phyloP scores from a whole-genome alignment of 2,888 invertebrate species.

The Mylabris sibirica region DNA sequence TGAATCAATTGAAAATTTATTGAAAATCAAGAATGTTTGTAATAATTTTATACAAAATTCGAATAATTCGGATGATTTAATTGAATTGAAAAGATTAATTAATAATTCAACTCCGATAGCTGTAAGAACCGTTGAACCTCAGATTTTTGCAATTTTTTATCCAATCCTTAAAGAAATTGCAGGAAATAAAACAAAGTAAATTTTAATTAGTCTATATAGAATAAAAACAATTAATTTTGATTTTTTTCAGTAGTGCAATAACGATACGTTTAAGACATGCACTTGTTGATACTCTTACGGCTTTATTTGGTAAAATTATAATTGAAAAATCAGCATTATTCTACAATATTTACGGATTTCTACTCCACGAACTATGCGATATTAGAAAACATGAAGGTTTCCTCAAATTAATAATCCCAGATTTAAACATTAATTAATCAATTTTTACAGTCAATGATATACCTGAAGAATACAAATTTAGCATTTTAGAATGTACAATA shows the following conservation, averaged over 20 bases:
- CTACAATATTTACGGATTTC: constrained; percentile 65
- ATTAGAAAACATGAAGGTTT: constrained; percentile 63
- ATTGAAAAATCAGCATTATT: constrained; percentile 65
- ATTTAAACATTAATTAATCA: constrained; percentile 14
- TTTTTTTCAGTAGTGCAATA: constrained; percentile 44
- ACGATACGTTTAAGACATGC: constrained; percentile 59
- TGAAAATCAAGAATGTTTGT: constrained; percentile 19
- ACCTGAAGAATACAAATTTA: constrained; percentile 71
- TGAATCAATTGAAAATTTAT: constrained; percentile 16
- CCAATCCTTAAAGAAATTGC: constrained; percentile 45
- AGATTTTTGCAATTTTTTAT: constrained; percentile 45
- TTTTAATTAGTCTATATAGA: constrained; percentile 6
- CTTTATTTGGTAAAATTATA: constrained; percentile 62
- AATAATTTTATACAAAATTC: constrained; percentile 41
- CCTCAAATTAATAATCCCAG: constrained; percentile 33
- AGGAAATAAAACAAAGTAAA: constrained; percentile 41
- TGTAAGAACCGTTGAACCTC: constrained; percentile 40
- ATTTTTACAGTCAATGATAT: constrained; percentile 63
- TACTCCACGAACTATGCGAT: constrained; percentile 67
- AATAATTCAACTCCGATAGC: constrained; percentile 35
- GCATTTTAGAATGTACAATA: constrained; percentile 65
- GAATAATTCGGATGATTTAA: constrained; percentile 39
- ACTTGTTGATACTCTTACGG: constrained; percentile 63
- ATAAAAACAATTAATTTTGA: too few species aligned
- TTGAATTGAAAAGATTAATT: constrained; percentile 38